These are phyloP conservation scores for Podarcis lilfordi DNA, from an alignment of 2,797 vertebrate species.

Conservation along the genomic window DNA sequence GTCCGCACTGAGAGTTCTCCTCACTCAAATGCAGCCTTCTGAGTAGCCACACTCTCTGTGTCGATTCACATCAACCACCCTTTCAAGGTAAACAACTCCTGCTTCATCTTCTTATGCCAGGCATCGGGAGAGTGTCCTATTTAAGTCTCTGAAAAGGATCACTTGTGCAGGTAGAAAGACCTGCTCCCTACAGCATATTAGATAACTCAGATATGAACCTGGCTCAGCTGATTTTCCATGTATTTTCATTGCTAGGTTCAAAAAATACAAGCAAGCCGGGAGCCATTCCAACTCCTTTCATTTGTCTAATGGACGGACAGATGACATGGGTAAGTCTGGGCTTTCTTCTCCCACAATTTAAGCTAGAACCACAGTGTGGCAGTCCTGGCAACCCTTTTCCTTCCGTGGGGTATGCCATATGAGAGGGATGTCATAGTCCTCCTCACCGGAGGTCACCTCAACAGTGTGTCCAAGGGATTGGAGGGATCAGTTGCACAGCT, in stretches of 20 bases:
- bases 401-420: not conserved
- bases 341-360: not conserved
- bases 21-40: not conserved
- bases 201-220: not conserved
- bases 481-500: too few species aligned
- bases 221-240: accelerated
- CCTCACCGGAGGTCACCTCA: too few species aligned
- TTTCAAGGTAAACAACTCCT: not conserved
- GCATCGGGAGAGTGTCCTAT: too few species aligned
- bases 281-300: slow-evolving; percentile 98
- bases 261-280: slow-evolving; percentile 98
- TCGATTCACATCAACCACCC: not conserved
- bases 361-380: not conserved
- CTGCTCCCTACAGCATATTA: not conserved
- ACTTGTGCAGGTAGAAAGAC: not conserved
- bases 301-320: slow-evolving; percentile 91
- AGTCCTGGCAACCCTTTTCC: not conserved
- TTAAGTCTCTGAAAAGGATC: not conserved
- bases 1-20: not conserved
- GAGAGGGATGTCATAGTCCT: not conserved
- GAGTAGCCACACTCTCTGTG: not conserved
- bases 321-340: slow-evolving; percentile 88
- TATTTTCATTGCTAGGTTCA: slow-evolving; percentile 84
- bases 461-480: too few species aligned
- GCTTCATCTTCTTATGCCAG: not conserved